Evolutionary conservation across 2,888 invertebrate species (phyloP), one percentile per base, ranked within the genome.

Genomic region (Fabriciana adippe): DNA sequence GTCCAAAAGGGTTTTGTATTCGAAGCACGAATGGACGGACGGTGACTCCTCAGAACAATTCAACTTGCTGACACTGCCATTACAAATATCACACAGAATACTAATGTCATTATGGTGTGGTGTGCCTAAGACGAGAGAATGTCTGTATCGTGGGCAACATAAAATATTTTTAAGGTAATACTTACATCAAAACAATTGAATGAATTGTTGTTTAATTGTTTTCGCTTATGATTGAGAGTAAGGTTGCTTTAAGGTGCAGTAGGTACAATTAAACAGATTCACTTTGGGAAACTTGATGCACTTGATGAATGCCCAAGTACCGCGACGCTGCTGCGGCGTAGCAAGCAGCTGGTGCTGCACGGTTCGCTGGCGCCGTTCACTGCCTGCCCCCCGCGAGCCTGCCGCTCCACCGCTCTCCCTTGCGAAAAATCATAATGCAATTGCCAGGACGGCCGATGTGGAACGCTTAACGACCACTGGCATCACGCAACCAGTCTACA

Each of bases 371-470:
- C 85, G 79, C 76, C 81, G 79, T 76, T 77, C 78, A 76, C 84
- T 84, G 80, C 84, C 81, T 82, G 70, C 78, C 81, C 71, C 79
- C 82, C 81, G 84, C 88, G 81, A 86, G 55, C 66, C 72, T 45
- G 69, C 71, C 74, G 68, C 77, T 70, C 81, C 75, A 87, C 85
- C 90, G 87, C 86, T 86, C 85, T 86, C 88, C 91, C 90, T 90
- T 92, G 91, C 92, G 91, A 91, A 91, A 92, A 91, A 90, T 87
- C 87, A 90, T 91, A 91, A 91, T 91, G 92, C 92, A 92, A 92
- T 90, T 89, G 90, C 86, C 90, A 87, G 91, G 90, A 89, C 90
- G 89, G 91, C 80, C 87, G 89, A 88, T 84, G 91, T 91, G 90
- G 91, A 90, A 90, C 91, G 90, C 86, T 86, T 83, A 81, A 81